Percentiles rank a stretch among this genome's conserved stretches.
Evolutionary conservation across 1,140 invertebrate species (phyloP).

Genomic region (Solen grandis): DNA sequence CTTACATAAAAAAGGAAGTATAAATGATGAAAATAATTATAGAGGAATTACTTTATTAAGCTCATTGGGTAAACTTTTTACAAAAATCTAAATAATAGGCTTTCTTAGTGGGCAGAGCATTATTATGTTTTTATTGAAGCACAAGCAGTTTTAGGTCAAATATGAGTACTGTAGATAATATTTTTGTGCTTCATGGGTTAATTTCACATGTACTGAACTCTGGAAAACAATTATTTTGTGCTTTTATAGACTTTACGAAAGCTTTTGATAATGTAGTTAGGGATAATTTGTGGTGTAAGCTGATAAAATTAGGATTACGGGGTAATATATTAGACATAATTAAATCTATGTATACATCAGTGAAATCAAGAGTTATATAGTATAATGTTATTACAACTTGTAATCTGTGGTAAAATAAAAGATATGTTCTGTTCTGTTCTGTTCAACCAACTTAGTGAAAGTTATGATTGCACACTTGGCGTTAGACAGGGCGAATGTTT

Average conservation of each 20-base stretch:
- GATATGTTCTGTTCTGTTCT: too few relatives aligned
- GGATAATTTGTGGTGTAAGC: constrained; percentile 19
- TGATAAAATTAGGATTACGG: constrained; percentile 9
- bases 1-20: not conserved
- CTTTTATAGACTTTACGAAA: constrained; percentile 25
- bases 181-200: constrained; percentile 13
- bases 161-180: constrained; percentile 5
- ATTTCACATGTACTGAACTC: not conserved
- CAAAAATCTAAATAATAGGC: constrained; percentile 18
- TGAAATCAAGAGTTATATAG: constrained; percentile 32
- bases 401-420: too few relatives aligned
- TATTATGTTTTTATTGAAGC: constrained; percentile 5
- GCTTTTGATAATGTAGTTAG: constrained; percentile 28
- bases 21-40: not conserved
- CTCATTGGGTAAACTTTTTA: constrained; percentile 13
- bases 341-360: constrained; percentile 22
- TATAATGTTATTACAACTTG: too few relatives aligned
- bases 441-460: not conserved
- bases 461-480: not conserved
- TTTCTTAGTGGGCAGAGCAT: not conserved
- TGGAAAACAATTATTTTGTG: constrained; percentile 17
- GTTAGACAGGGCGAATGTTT: constrained; percentile 39
- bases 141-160: constrained; percentile 3
- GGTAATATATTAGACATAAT: constrained; percentile 21
- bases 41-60: not conserved